These are phyloP conservation scores for Probaryconus sp. DNA, from an alignment of 1,140 invertebrate genomes.

Conservation along the genomic window DNA sequence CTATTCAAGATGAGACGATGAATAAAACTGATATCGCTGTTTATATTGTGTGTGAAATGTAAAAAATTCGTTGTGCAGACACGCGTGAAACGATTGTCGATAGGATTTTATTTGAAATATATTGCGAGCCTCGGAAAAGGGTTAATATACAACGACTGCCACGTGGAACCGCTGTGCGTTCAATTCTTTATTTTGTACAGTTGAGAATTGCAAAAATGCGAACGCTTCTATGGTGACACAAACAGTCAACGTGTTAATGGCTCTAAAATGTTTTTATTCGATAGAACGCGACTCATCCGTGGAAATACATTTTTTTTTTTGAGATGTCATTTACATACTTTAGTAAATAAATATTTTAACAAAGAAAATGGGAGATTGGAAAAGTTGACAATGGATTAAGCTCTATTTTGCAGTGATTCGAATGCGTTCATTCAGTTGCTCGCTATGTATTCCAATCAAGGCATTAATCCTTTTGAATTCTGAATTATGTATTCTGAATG, in stretches of 20 bases:
- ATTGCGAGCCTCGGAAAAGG: slow-evolving; percentile 15
- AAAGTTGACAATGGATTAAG: slow-evolving; percentile 15
- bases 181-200: no score
- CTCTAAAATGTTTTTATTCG: no score
- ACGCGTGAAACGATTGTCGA: slow-evolving; percentile 26
- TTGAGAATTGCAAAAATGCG: no score
- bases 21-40: slow-evolving; percentile 42
- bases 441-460: slow-evolving; percentile 42
- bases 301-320: no score
- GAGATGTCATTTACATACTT: no score
- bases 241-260: no score
- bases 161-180: no score
- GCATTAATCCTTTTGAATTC: slow-evolving; percentile 42
- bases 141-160: no score
- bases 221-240: no score
- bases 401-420: slow-evolving; percentile 42
- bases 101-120: slow-evolving; percentile 20
- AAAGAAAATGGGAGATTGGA: neutral
- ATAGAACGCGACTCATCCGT: no score
- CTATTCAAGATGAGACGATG: no score
- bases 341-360: no score
- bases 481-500: slow-evolving; percentile 45
- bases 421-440: slow-evolving; percentile 25
- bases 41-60: slow-evolving; percentile 36
- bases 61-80: slow-evolving; percentile 31